Conservation (phyloP, 1,140 invertebrate genomes). For the Nephila pilipes region DNA sequence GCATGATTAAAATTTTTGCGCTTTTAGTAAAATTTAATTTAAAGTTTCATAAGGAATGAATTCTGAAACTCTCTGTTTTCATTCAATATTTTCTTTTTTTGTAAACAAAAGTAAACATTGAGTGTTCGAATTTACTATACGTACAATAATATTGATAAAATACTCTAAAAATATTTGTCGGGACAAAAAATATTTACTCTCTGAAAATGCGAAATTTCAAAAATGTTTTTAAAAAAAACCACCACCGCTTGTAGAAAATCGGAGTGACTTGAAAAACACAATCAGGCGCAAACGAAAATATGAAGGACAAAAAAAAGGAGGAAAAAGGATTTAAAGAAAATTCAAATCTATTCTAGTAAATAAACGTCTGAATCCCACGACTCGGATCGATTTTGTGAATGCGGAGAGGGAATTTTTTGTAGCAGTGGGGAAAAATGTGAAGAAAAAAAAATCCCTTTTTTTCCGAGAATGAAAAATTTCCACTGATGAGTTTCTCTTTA, state of each 20-base stretch:
- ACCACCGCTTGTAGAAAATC: neutral
- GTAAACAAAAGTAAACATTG: too few species aligned
- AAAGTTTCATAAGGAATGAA: too few species aligned
- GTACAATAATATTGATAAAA: too few species aligned
- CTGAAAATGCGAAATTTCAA: neutral
- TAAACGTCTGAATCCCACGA: neutral
- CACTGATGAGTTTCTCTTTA: neutral
- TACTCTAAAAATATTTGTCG: neutral
- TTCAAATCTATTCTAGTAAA: conserved; percentile 3
- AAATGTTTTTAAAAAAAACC: neutral
- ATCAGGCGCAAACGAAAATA: neutral
- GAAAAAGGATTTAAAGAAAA: neutral
- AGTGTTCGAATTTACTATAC: too few species aligned
- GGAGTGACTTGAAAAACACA: neutral
- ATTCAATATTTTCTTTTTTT: too few species aligned
- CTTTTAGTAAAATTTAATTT: too few species aligned
- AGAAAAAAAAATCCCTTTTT: neutral
- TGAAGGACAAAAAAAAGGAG: neutral
- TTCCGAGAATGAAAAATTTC: neutral
- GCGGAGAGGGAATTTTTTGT: neutral
- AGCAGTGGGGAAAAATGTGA: too few species aligned
- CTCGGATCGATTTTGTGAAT: conserved; percentile 2
- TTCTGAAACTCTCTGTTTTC: too few species aligned
- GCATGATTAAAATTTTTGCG: too few species aligned
- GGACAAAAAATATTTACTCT: neutral